These are phyloP conservation scores for Corythornis madagascariensis DNA, from an alignment of 2,113 vertebrate genomes.

Conservation along the genomic window DNA sequence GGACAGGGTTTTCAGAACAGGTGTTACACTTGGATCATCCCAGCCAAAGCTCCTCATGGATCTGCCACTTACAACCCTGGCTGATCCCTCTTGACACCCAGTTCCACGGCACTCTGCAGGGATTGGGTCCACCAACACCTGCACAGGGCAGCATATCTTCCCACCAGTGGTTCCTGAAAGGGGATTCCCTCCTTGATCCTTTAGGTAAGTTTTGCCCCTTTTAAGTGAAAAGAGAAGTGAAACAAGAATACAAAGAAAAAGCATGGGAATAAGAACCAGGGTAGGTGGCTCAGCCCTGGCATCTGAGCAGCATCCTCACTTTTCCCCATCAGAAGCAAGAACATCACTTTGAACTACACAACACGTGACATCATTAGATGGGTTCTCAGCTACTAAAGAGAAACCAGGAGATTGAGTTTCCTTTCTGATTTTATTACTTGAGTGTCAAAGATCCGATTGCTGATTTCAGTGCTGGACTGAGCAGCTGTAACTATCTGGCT, in stretches of 20 bases:
- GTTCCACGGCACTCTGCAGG: neutral
- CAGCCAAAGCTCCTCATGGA: neutral
- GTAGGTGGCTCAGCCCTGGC: neutral
- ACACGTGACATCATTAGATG: neutral
- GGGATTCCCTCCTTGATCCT: neutral
- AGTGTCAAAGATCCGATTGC: neutral
- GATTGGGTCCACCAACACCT: accelerated
- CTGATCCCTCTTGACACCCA: neutral
- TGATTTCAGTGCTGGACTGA: neutral
- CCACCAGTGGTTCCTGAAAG: neutral
- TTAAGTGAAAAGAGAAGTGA: neutral
- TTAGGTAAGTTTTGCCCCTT: neutral
- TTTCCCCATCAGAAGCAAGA: neutral
- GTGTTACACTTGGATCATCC: neutral
- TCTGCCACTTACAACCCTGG: neutral
- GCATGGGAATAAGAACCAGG: accelerated
- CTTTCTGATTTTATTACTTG: neutral
- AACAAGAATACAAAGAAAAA: neutral
- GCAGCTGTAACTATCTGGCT: neutral
- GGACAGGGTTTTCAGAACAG: neutral
- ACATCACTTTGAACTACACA: neutral
- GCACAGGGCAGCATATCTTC: neutral
- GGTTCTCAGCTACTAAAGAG: neutral
- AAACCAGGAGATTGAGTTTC: neutral
- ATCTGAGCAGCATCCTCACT: neutral